phyloP scores from a whole-genome alignment of 2,113 vertebrate species.

The Ammodytes dubius region DNA sequence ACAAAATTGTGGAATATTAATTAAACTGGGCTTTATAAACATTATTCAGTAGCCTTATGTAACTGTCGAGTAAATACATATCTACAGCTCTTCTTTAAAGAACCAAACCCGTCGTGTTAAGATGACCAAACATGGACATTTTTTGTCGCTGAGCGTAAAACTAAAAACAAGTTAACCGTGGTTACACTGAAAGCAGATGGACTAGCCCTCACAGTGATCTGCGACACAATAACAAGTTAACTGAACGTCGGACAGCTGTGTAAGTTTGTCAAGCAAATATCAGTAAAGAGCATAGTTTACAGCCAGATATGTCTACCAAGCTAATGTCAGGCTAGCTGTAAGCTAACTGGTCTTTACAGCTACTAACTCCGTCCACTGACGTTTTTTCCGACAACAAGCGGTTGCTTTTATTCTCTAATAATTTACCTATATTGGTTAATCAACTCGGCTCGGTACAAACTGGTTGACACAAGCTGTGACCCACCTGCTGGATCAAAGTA shows the following conservation, averaged over 20 bases:
- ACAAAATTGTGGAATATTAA: rapidly evolving
- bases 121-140: constrained; percentile 65
- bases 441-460: neutral
- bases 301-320: constrained; percentile 4
- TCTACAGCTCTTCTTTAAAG: neutral
- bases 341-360: constrained; percentile 62
- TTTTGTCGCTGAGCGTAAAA: constrained; percentile 10
- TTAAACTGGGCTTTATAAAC: neutral
- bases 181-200: constrained; percentile 1
- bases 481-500: constrained; percentile 73
- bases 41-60: rapidly evolving
- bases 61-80: neutral
- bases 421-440: neutral
- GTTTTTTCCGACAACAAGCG: neutral
- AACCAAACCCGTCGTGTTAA: neutral
- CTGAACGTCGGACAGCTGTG: too few species aligned
- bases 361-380: constrained; percentile 8
- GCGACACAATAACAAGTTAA: neutral
- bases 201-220: too few species aligned
- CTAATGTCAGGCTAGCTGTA: constrained; percentile 59
- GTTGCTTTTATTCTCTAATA: neutral
- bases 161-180: constrained; percentile 5
- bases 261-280: neutral
- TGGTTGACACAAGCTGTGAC: constrained; percentile 22
- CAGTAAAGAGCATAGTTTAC: neutral